phyloP scores from a whole-genome alignment of 1,140 invertebrate species.

The Hetaerina americana region DNA sequence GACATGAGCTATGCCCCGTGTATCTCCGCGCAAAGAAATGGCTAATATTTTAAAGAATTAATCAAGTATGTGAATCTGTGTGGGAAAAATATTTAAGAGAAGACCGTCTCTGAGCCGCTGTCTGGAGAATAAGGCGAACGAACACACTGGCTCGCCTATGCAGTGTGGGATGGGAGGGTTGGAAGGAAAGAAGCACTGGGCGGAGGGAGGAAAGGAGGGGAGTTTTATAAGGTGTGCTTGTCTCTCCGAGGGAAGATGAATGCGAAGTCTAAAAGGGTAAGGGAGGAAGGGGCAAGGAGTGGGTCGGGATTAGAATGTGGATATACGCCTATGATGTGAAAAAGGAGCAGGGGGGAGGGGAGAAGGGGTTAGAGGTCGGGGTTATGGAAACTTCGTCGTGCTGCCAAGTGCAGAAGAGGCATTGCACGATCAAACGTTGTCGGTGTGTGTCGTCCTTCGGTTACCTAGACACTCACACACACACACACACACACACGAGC shows the following conservation, averaged over 20 bases:
- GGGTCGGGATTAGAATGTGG: neutral
- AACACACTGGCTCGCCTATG: no score
- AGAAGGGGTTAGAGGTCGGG: neutral
- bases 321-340: neutral
- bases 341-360: neutral
- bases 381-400: neutral
- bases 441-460: neutral
- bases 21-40: neutral
- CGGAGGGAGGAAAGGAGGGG: neutral
- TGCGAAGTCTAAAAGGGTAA: neutral
- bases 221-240: no score
- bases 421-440: neutral
- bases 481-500: no score
- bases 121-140: neutral
- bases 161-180: neutral
- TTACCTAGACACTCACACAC: no score
- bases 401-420: neutral
- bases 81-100: slow-evolving; percentile 1
- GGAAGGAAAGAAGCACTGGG: neutral
- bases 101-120: neutral
- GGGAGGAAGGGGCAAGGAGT: neutral
- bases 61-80: neutral
- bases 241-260: no score
- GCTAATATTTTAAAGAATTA: slow-evolving; percentile 1
- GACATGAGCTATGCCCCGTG: neutral